Conservation (phyloP, 2,113 vertebrate species). For the Dascyllus trimaculatus region DNA sequence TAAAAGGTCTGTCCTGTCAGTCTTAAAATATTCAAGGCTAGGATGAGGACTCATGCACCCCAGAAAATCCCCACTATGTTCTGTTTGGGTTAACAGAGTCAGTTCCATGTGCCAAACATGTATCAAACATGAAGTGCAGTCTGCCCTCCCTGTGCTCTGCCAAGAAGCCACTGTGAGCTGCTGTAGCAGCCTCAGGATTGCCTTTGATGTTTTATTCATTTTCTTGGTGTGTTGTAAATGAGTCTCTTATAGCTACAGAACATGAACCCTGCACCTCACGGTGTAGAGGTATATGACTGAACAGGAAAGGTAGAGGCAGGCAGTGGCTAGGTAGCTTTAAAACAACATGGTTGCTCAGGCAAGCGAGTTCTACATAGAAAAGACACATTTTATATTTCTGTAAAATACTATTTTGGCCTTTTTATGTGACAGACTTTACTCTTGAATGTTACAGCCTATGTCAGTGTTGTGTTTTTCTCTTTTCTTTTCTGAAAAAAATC, state of each 20-base stretch:
- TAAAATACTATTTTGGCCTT: background rate
- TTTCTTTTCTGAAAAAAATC: background rate
- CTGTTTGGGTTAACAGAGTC: slow-evolving; percentile 45
- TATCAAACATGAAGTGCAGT: slow-evolving; percentile 67
- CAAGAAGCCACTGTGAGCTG: slow-evolving; percentile 43
- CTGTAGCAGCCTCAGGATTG: slow-evolving; percentile 20
- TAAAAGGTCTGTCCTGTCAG: slow-evolving; percentile 6
- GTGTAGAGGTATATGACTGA: slow-evolving; percentile 13
- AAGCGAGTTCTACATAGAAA: background rate
- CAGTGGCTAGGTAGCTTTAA: background rate
- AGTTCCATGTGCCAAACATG: slow-evolving; percentile 57
- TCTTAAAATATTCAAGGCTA: slow-evolving; percentile 23
- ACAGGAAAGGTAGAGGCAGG: slow-evolving; percentile 33
- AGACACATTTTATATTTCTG: background rate
- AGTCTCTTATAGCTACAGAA: slow-evolving; percentile 50
- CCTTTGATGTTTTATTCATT: slow-evolving; percentile 76
- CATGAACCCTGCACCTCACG: slow-evolving; percentile 1
- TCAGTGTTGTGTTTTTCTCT: background rate
- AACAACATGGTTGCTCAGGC: background rate
- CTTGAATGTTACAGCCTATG: background rate
- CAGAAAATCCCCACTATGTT: slow-evolving; percentile 38
- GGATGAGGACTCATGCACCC: slow-evolving; percentile 8
- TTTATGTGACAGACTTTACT: background rate
- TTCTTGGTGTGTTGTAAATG: slow-evolving; percentile 60
- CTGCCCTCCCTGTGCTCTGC: slow-evolving; percentile 22